Conservation (phyloP, 2,797 vertebrate genomes). For the Rhynchonycteris naso region DNA sequence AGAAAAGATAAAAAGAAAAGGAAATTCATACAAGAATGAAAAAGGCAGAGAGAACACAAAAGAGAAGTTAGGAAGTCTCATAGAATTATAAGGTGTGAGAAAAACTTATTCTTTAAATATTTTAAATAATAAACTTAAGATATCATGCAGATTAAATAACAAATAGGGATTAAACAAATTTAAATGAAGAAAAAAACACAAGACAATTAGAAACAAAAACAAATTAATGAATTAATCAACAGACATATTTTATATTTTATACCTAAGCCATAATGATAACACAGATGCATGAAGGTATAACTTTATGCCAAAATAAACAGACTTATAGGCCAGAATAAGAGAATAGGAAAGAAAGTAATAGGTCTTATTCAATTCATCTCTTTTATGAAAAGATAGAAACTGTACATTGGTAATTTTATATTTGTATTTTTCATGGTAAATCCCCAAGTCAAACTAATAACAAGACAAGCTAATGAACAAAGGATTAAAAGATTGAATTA, state of each 20-base stretch:
- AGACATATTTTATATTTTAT: background rate
- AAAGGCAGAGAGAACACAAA: background rate
- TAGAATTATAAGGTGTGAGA: background rate
- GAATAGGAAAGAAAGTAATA: background rate
- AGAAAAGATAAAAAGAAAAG: background rate
- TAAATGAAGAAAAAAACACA: background rate
- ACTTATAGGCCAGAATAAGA: background rate
- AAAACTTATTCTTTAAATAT: background rate
- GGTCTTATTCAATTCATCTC: background rate
- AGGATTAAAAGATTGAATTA: conserved; percentile 50
- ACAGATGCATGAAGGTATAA: background rate
- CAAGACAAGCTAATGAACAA: conserved; percentile 38
- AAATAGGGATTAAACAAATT: background rate
- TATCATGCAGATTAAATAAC: background rate
- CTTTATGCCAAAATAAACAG: background rate
- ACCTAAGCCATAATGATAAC: background rate
- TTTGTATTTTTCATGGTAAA: conserved; percentile 17
- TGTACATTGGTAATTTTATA: background rate
- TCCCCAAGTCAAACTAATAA: background rate
- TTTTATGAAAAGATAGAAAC: background rate
- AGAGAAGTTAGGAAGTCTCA: background rate
- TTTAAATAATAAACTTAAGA: background rate
- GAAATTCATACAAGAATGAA: background rate
- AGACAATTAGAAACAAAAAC: background rate
- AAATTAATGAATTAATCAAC: background rate